Percentiles rank a stretch among this genome's conserved stretches.
Evolutionary conservation across 2,797 vertebrate genomes (phyloP).

Genomic region (Miichthys miiuy): DNA sequence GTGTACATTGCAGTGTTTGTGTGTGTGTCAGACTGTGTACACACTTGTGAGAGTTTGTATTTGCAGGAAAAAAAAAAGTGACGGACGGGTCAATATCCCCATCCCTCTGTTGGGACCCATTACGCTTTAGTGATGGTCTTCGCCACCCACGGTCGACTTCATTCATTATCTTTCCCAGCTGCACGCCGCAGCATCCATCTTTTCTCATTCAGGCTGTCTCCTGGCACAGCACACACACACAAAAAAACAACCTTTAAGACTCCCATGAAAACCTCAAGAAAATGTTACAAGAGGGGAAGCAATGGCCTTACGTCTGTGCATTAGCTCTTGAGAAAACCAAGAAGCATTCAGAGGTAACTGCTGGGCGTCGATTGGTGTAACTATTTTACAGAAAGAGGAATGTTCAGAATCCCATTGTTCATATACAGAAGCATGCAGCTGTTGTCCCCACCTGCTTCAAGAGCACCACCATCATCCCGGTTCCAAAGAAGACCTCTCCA

Average conservation of each 20-base stretch:
- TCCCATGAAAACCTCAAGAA: constrained; percentile 55
- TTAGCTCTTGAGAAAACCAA: constrained; percentile 24
- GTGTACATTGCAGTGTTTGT: constrained; percentile 23
- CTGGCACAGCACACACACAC: constrained; percentile 30
- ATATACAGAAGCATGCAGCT: constrained; percentile 1
- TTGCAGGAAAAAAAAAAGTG: constrained; percentile 53
- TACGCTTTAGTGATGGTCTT: constrained; percentile 82
- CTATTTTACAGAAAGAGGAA: constrained; percentile 22
- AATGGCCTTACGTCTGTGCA: constrained; percentile 16
- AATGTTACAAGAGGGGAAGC: constrained; percentile 29
- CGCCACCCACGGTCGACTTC: constrained; percentile 81
- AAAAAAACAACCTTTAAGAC: constrained; percentile 51
- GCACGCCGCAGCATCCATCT: constrained; percentile 75
- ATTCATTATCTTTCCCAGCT: constrained; percentile 84
- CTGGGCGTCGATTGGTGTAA: constrained; percentile 19
- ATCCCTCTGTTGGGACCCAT: constrained; percentile 79
- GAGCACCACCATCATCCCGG: no score
- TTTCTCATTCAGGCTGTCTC: constrained; percentile 69
- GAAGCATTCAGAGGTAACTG: constrained; percentile 39
- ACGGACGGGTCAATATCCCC: constrained; percentile 81
- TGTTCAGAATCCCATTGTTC: constrained; percentile 39
- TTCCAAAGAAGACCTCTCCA: no score
- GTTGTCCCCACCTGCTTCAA: no score
- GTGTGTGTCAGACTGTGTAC: constrained; percentile 37
- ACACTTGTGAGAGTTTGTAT: constrained; percentile 62